Base-by-base conservation (phyloP, 2,113 vertebrate species). In the Scortum barcoo region DNA sequence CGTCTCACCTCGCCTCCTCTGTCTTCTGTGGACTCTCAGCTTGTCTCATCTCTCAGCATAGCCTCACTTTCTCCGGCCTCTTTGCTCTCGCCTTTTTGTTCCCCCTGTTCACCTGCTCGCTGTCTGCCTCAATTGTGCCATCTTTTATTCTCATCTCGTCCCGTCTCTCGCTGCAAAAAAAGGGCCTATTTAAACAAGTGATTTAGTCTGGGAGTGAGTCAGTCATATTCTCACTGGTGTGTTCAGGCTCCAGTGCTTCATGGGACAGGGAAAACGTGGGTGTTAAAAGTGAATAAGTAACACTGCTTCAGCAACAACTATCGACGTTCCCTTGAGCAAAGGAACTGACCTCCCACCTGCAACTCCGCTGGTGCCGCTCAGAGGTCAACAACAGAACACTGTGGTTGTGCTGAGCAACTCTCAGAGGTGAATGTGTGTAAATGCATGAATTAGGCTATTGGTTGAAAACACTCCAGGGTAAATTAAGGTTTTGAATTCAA, bases 251-350 rank as follows among this genome's bases (percentile, higher is more conserved):
- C 61, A 33, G 12, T 56, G 82, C 72, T 78, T 70, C 60, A 57
- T 7, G 13, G 46, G 78, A 78, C 24, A 54, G 73, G 13, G 66
- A 76, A 72, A 85, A 66, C 38, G 87, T 81, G 81, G 87, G 85
- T 54, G 82, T 83, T 74, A 26, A 78, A 77, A 81, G 42, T 46
- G 65, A 78, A 81, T 81, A 79, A 88, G 63, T 78, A 80, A 83
- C 50, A 60, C 24, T n/a, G 22, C 63, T 74, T 76, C 60, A 72
- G 60, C 56, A 60, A 46, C 17, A 67, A 58, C 51, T 17, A 51
- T 85, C 0, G 2, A 70, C 67, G 36, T 48, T 74, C 75, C 78
- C 70, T 65, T 36, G 50, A 83, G 76, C 76, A 60, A n/a, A 72
- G 36, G 7, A 76, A 36, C 20, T 57, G 22, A 56, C 67, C 66